Percentiles rank a stretch among this genome's conserved stretches.
Evolutionary conservation across 37 sponge, comb jelly and placozoan genomes (phyloP).

Genomic region (Chondrosia reniformis): DNA sequence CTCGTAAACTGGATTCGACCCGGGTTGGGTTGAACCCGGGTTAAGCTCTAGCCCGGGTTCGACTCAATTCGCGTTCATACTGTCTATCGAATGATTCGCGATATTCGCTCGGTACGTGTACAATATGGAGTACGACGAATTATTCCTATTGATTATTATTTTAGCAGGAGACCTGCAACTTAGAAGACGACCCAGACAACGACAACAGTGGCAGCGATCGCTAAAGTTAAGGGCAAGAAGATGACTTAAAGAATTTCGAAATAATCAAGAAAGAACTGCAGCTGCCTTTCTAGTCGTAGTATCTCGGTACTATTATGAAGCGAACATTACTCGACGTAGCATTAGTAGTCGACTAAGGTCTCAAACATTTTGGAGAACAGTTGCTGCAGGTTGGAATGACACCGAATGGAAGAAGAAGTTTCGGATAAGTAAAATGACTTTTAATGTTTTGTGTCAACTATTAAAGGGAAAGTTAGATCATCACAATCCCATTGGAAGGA

Average conservation of each 20-base stretch:
- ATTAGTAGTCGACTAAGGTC: neutral
- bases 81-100: too few relatives aligned
- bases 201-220: neutral
- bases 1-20: too few relatives aligned
- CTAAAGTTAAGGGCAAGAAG: neutral
- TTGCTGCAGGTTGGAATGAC: constrained; percentile 9
- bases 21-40: too few relatives aligned
- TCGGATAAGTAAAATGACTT: neutral
- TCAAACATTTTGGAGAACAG: neutral
- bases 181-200: neutral
- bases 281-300: too few relatives aligned
- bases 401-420: constrained; percentile 22
- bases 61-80: too few relatives aligned
- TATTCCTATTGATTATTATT: neutral
- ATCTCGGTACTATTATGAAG: neutral
- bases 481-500: neutral
- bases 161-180: neutral
- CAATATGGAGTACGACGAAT: neutral
- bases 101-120: too few relatives aligned
- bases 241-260: too few relatives aligned
- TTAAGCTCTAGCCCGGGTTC: too few relatives aligned
- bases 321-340: neutral
- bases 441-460: neutral
- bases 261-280: too few relatives aligned
- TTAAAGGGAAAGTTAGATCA: neutral